A percentile compares a stretch with the other conserved stretches of the same genome.
These are phyloP conservation scores for Brenthis hecate DNA, from an alignment of 2,888 invertebrate genomes.

Conservation along the genomic window DNA sequence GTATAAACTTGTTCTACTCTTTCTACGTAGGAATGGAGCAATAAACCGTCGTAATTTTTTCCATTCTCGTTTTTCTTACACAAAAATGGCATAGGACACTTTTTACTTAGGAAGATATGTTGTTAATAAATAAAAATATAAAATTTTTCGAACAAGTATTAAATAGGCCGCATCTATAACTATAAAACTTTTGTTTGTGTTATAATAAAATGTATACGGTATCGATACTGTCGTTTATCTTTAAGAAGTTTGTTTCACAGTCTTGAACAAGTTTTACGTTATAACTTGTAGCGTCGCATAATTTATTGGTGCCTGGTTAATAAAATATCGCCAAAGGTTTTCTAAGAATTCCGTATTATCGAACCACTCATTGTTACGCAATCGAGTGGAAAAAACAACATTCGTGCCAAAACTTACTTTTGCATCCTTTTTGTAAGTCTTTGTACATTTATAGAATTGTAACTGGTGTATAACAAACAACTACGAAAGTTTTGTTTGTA, in stretches of 20 bases:
- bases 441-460: slow-evolving; percentile 27
- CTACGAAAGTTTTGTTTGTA: slow-evolving; percentile 27
- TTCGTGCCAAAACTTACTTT: slow-evolving; percentile 46
- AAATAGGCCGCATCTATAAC: neutral
- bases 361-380: slow-evolving; percentile 52
- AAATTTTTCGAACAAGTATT: no score
- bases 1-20: no score
- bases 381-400: slow-evolving; percentile 50
- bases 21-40: no score
- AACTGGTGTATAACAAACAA: slow-evolving; percentile 24
- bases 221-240: slow-evolving; percentile 19
- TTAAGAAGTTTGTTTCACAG: slow-evolving; percentile 19
- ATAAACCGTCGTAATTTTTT: no score
- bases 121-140: no score
- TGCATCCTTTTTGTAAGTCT: slow-evolving; percentile 37
- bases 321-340: slow-evolving; percentile 43
- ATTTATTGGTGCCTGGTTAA: slow-evolving; percentile 24
- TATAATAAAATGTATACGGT: slow-evolving; percentile 5
- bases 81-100: no score
- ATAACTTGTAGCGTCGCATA: slow-evolving; percentile 26
- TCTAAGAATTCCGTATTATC: slow-evolving; percentile 25
- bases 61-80: no score
- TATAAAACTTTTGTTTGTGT: slow-evolving; percentile 10
- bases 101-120: no score
- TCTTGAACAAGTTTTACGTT: slow-evolving; percentile 26